Conservation (phyloP, 1,140 invertebrate genomes). For the Atta cephalotes region DNA sequence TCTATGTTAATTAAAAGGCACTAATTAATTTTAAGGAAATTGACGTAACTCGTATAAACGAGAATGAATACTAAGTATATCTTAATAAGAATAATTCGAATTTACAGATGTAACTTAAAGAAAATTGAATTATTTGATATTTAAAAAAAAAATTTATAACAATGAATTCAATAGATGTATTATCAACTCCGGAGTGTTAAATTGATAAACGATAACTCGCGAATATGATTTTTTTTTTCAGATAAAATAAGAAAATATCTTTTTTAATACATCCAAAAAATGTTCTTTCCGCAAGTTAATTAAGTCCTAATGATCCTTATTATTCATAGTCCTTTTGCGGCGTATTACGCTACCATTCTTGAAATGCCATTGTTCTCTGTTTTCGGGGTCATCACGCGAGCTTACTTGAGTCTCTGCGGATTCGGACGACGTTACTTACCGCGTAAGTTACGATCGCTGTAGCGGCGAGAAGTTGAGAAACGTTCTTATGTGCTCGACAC, state of each 20-base stretch:
- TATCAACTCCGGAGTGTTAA: too few relatives aligned
- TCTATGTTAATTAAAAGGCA: too few relatives aligned
- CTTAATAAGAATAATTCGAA: too few relatives aligned
- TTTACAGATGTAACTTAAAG: too few relatives aligned
- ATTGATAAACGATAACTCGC: not conserved
- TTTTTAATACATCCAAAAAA: not conserved
- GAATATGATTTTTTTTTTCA: not conserved
- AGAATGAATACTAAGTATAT: too few relatives aligned
- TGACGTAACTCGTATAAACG: too few relatives aligned
- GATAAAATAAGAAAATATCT: constrained; percentile 15
- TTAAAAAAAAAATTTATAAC: too few relatives aligned
- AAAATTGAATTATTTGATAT: too few relatives aligned
- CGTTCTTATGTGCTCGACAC: constrained; percentile 62
- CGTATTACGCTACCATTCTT: constrained; percentile 5
- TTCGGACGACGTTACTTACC: constrained; percentile 56
- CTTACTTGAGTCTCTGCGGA: constrained; percentile 38
- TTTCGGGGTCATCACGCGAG: constrained; percentile 50
- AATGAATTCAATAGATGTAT: too few relatives aligned
- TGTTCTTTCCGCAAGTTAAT: not conserved
- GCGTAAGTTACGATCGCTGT: constrained; percentile 62
- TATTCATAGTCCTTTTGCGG: not conserved
- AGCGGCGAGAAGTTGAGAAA: constrained; percentile 62
- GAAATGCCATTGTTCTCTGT: constrained; percentile 31
- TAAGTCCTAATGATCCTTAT: not conserved
- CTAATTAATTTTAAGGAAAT: too few relatives aligned